Percentiles rank a stretch among this genome's conserved stretches.
Evolutionary conservation across 2,113 vertebrate species (phyloP).

Genomic region (Eonycteris spelaea): DNA sequence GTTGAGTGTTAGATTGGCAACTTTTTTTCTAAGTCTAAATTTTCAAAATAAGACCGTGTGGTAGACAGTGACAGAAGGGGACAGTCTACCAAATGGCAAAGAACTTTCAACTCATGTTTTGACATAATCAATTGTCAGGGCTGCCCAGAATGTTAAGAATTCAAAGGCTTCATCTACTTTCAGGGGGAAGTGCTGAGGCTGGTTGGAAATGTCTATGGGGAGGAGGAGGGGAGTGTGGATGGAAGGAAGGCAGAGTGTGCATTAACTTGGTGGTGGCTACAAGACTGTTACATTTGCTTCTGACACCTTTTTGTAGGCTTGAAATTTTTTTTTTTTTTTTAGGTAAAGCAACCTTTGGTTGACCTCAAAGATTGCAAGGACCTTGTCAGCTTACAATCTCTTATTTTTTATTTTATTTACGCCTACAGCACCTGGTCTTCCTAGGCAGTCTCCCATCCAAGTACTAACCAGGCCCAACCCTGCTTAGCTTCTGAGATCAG

Average conservation of each 20-base stretch:
- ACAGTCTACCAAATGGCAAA: background rate
- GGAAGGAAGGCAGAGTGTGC: background rate
- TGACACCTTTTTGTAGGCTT: background rate
- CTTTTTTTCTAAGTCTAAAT: background rate
- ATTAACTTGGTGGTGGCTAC: background rate
- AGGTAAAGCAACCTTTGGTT: too few species aligned
- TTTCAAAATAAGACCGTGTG: background rate
- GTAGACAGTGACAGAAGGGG: background rate
- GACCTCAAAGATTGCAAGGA: too few species aligned
- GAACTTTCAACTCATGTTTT: background rate
- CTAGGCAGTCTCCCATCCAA: too few species aligned
- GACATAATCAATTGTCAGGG: background rate
- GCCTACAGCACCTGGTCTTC: too few species aligned
- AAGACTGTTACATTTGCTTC: background rate
- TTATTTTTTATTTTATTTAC: too few species aligned
- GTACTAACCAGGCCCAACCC: too few species aligned
- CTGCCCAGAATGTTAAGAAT: background rate
- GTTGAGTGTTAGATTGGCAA: background rate
- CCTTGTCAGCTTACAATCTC: too few species aligned
- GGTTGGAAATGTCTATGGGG: background rate
- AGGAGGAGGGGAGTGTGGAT: accelerated
- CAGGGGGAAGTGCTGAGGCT: background rate
- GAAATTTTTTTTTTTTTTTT: background rate
- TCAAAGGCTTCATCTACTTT: background rate
- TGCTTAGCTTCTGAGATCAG: too few species aligned